Evolutionary conservation across 2,888 invertebrate species (phyloP).

Genomic region (Tachina lurida): DNA sequence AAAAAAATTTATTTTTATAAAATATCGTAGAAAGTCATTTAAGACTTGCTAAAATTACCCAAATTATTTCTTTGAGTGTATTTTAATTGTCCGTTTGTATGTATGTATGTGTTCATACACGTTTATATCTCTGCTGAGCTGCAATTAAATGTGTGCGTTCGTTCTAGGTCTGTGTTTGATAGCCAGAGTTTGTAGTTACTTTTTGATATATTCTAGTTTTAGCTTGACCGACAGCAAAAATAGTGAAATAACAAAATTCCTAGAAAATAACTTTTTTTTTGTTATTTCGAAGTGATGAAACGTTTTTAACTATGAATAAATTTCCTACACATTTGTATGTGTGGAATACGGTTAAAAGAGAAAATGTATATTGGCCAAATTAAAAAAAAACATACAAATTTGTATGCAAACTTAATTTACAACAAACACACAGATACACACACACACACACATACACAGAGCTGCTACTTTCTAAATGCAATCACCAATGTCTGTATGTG

Average conservation of each 20-base stretch:
- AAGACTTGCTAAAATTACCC: neutral
- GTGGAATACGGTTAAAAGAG: slow-evolving; percentile 30
- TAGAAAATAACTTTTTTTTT: slow-evolving; percentile 28
- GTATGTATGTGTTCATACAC: neutral
- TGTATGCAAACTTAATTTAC: neutral
- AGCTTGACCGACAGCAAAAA: slow-evolving; percentile 2
- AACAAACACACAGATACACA: neutral
- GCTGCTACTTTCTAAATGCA: neutral
- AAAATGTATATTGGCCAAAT: slow-evolving; percentile 43
- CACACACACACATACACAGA: neutral
- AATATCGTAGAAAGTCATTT: neutral
- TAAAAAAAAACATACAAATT: neutral
- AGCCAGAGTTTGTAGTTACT: neutral
- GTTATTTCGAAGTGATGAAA: slow-evolving; percentile 53
- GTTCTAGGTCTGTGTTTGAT: neutral
- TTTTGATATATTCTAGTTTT: slow-evolving; percentile 10
- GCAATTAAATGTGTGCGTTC: slow-evolving; percentile 16
- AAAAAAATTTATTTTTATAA: neutral
- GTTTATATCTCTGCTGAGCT: neutral
- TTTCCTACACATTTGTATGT: slow-evolving; percentile 2
- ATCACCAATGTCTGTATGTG: neutral
- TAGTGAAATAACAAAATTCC: slow-evolving; percentile 39
- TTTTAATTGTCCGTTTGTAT: neutral
- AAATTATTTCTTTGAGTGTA: slow-evolving; percentile 16
- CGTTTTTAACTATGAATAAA: slow-evolving; percentile 38